Evolutionary conservation across 2,797 vertebrate species (phyloP), one percentile per base, ranked within the genome.

Genomic region (Okamejei kenojei): DNA sequence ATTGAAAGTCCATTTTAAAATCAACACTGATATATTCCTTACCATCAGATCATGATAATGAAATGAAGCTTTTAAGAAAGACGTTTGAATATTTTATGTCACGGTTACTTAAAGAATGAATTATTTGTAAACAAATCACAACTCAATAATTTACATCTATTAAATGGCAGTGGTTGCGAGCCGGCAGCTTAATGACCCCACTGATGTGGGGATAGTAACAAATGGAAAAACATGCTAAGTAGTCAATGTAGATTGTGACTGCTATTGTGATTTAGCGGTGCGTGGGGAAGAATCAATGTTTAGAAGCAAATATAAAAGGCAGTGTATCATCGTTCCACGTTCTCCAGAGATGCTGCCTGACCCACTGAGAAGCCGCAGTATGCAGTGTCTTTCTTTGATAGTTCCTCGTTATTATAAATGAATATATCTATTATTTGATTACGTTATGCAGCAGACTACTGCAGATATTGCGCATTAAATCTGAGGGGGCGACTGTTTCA

Each of bases 61-160:
- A 38, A 90, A 90, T 38, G 9, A 73, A 71, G 35, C 65, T 90
- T 71, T 35, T 90, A 19, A 90, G 68, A 90, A 90, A 90, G 68
- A 90, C 68, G 19, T 38, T 63, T 88, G 21, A 11, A 26, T 5
- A 71, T 19, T 65, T 68, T 73, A 4, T 71, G 35, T 1, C 19
- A 73, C 26, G 65, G 10, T 32, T 73, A 38, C 94, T 94, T 9
- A 63, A 94, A 93, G 94, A 88, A 95, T 95, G 93, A 94, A 95
- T 95, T 94, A 95, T 95, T 95, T 94, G 95, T 94, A 93, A 93
- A 93, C 93, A 93, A 94, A 94, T 94, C 93, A 93, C 93, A 93
- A 90, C 90, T 82, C 8, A 73, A 73, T 23, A 93, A 73, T 88
- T 54, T 93, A 94, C 94, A 93, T 86, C 88, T 93, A 93, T 93